Conservation (phyloP, 2,888 invertebrate species). For the Himalopsyche kuldschensis region DNA sequence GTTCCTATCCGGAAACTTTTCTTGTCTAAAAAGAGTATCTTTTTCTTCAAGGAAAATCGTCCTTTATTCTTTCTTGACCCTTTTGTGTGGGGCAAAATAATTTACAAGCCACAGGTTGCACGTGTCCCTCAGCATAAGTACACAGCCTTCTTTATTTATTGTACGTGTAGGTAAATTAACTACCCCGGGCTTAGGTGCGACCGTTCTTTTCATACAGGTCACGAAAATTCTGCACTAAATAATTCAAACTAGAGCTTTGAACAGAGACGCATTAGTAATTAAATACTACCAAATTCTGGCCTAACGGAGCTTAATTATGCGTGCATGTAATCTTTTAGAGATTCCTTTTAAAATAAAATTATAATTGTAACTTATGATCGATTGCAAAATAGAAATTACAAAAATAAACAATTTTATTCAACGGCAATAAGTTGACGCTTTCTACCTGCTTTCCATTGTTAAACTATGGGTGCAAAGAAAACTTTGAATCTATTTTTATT, state of each 20-base stretch:
- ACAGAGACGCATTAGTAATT: background rate
- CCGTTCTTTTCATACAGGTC: background rate
- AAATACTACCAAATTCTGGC: background rate
- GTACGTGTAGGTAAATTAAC: constrained; percentile 30
- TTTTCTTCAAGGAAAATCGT: background rate
- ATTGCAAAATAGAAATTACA: no score
- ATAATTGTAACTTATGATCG: no score
- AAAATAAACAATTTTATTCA: no score
- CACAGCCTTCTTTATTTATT: constrained; percentile 22
- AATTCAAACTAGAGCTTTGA: background rate
- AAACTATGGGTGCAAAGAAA: no score
- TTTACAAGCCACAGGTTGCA: constrained; percentile 14
- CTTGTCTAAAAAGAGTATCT: background rate
- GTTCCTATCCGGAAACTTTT: background rate
- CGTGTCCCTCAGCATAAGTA: background rate
- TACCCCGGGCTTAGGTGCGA: constrained; percentile 5
- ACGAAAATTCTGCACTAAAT: constrained; percentile 4
- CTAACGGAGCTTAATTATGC: no score
- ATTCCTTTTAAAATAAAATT: no score
- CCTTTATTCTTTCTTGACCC: background rate
- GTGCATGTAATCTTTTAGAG: no score
- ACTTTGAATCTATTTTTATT: no score
- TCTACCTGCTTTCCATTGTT: no score
- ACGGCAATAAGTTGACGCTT: no score
- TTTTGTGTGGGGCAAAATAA: constrained; percentile 9